Base-by-base conservation (phyloP, 1,140 invertebrate species). In the Monochamus saltuarius region DNA sequence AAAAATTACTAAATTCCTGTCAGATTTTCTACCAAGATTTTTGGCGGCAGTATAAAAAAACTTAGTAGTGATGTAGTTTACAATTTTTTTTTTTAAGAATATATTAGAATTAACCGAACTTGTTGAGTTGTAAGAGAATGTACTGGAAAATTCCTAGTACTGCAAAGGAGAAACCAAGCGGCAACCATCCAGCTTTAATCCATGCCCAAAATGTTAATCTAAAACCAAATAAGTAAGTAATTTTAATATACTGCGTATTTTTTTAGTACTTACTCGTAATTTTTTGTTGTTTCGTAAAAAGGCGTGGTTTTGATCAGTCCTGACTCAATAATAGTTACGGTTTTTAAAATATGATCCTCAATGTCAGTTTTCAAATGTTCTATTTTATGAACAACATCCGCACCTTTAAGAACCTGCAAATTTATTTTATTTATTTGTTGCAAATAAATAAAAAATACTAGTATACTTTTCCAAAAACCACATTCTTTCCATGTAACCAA, bases 401-500 rank as follows among this genome's bases (percentile, higher is more conserved):
- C 85, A n/a, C 94, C 94, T 64, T 87, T 83, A 2, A 89, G 74
- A 0, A 92, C 87, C 86, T 89, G 66, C 36, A 70, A 73, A 70
- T 29, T 8, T 19, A 14, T n/a, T 17, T 1, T n/a, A n/a, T n/a
- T 35, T 39, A 10, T 51, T 6, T 34, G 14, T 14, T 22, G 10
- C 4, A 51, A 17, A 35, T 29, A 22, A 57, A 3, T 37, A 13
- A 29, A 42, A 10, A 1, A 7, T 6, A 16, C 39, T 2, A 45
- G 29, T 37, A 57, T 55, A 63, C 91, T 80, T 94, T 97, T 69
- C 96, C 97, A 79, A 99, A 96, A 6, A 97, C 89, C 4, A 92
- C 92, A 75, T 99, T 95, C 56, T 89, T 83, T 4, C 90, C 91
- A 78, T 98, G 91, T 43, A 99, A 78, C 95, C 95, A 98, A 2